Percentiles rank a stretch among this genome's conserved stretches.
phyloP scores from a whole-genome alignment of 2,797 vertebrate species.

The Pogonophryne albipinna region DNA sequence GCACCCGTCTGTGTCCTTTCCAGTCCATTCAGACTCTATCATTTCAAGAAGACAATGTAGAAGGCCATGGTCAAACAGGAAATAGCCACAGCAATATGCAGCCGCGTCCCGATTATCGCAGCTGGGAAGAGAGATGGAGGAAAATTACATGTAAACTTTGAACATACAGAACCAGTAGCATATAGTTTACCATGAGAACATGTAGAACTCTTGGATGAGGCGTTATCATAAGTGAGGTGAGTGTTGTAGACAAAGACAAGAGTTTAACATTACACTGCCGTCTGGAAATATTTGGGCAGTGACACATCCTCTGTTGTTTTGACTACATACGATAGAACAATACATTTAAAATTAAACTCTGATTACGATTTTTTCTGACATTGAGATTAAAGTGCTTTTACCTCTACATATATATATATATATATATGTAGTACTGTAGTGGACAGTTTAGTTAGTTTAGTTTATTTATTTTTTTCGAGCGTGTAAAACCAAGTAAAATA shows the following conservation, averaged over 20 bases:
- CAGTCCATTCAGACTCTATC: constrained; percentile 53
- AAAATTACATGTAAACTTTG: background rate
- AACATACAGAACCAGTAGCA: background rate
- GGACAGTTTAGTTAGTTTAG: too few species aligned
- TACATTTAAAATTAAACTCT: background rate
- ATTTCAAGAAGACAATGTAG: constrained; percentile 92
- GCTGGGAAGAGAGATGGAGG: constrained; percentile 76
- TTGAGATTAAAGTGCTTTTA: background rate
- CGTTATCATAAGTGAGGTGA: background rate
- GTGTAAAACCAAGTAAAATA: too few species aligned
- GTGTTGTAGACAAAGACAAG: background rate
- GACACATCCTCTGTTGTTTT: background rate
- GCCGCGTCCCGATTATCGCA: constrained; percentile 93
- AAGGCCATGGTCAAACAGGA: constrained; percentile 92
- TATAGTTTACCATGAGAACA: background rate
- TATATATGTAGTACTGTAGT: too few species aligned
- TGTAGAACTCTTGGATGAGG: background rate
- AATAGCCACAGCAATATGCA: constrained; percentile 90
- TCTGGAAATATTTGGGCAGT: background rate
- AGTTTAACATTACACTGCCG: background rate
- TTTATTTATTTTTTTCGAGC: too few species aligned
- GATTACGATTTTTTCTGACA: background rate
- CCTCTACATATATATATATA: background rate
- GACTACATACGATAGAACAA: background rate
- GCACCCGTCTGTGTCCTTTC: constrained; percentile 48